Percentiles rank a stretch among this genome's conserved stretches.
Conservation (phyloP, 2,113 vertebrate genomes). For the Muscicapa adusta region DNA sequence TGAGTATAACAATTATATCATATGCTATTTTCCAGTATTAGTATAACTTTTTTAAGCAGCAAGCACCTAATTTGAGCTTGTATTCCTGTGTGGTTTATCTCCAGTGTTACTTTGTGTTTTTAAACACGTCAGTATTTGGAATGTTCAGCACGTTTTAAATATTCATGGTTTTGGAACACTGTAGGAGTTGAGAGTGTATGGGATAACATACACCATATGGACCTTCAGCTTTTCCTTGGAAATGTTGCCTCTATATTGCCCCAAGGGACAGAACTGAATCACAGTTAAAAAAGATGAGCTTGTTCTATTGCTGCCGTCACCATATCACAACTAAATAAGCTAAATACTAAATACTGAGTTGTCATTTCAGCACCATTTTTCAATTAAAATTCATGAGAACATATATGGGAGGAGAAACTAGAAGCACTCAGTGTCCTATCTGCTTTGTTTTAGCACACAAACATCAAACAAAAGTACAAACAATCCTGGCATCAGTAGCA, state of each 20-base stretch:
- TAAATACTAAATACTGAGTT: background rate
- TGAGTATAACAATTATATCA: background rate
- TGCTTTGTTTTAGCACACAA: background rate
- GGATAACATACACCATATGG: background rate
- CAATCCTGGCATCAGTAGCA: background rate
- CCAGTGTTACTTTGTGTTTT: background rate
- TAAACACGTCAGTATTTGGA: background rate
- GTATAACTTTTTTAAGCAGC: background rate
- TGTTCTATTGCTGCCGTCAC: background rate
- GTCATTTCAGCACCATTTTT: background rate
- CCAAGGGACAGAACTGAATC: background rate
- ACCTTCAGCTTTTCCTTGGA: background rate
- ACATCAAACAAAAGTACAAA: background rate
- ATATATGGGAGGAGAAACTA: background rate
- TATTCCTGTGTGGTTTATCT: background rate
- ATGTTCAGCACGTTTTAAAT: background rate
- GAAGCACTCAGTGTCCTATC: background rate
- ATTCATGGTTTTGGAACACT: background rate
- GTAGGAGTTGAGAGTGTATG: background rate
- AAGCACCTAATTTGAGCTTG: background rate
- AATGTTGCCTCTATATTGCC: background rate
- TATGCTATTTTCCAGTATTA: background rate
- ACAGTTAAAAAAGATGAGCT: background rate
- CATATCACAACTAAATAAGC: background rate
- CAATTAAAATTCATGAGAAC: background rate